Evolutionary conservation across 2,113 vertebrate genomes (phyloP).

Genomic region (Cairina moschata): DNA sequence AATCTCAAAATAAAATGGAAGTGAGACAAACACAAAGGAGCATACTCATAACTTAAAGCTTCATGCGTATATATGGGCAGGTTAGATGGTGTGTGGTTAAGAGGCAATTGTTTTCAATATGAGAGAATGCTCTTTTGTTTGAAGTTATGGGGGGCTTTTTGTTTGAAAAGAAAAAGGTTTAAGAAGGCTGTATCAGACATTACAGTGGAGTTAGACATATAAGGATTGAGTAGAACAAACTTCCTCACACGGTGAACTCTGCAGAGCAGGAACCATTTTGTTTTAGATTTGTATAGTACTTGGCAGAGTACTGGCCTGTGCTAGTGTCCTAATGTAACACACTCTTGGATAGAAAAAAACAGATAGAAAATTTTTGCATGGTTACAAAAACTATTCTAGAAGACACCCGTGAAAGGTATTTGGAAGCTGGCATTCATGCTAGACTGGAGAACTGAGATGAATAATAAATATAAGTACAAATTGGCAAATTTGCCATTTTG

Average conservation of each 20-base stretch:
- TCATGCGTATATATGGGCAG: rapidly evolving
- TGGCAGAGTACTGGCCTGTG: background rate
- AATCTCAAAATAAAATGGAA: background rate
- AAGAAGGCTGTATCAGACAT: background rate
- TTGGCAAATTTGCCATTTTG: background rate
- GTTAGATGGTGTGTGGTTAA: background rate
- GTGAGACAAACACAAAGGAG: background rate
- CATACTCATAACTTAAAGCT: background rate
- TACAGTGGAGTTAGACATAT: background rate
- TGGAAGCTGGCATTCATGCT: background rate
- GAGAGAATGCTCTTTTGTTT: background rate
- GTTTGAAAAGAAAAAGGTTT: background rate
- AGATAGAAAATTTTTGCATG: background rate
- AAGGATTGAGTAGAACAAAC: background rate
- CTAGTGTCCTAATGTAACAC: background rate
- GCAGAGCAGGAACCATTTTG: background rate
- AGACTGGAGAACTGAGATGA: background rate
- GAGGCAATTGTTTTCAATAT: background rate
- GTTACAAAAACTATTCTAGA: background rate
- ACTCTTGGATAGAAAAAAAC: background rate
- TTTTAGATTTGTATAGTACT: background rate
- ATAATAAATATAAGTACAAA: background rate
- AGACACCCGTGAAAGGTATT: background rate
- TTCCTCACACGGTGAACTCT: background rate
- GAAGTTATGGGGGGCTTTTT: background rate